Conservation (phyloP, 2,797 vertebrate genomes). For the Enteromius treurensis region DNA sequence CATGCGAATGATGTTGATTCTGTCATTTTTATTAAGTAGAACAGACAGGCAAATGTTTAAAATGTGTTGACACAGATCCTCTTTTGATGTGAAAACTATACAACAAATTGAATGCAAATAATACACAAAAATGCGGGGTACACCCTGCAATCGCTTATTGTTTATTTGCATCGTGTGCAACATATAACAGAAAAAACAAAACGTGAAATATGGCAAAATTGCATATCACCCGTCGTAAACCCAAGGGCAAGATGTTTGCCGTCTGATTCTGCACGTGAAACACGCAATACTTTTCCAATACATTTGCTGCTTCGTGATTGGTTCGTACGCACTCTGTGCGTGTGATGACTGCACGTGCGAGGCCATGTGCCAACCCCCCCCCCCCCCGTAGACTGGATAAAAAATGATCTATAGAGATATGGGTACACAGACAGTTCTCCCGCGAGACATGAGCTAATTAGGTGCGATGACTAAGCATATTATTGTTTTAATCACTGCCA, state of each 20-base stretch:
- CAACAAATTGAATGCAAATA: background rate
- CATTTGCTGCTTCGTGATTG: background rate
- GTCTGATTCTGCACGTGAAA: background rate
- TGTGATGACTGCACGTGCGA: slow-evolving; percentile 52
- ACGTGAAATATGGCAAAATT: background rate
- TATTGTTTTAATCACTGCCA: background rate
- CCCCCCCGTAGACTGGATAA: background rate
- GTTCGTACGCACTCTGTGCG: background rate
- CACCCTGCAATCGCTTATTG: background rate
- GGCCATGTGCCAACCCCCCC: slow-evolving; percentile 57
- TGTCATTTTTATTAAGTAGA: background rate
- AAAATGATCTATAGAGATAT: background rate
- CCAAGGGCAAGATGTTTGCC: background rate
- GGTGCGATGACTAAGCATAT: background rate
- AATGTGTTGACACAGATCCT: background rate
- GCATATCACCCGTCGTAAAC: background rate
- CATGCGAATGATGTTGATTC: background rate
- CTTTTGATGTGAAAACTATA: background rate
- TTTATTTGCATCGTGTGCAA: background rate
- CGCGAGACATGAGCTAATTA: background rate
- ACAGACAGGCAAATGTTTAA: background rate
- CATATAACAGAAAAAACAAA: background rate
- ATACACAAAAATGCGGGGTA: background rate
- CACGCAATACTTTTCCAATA: background rate
- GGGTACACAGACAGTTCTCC: background rate